Evolutionary conservation across 2,113 vertebrate species (phyloP), one percentile per base, ranked within the genome.

Genomic region (Speoplatyrhinus poulsoni): DNA sequence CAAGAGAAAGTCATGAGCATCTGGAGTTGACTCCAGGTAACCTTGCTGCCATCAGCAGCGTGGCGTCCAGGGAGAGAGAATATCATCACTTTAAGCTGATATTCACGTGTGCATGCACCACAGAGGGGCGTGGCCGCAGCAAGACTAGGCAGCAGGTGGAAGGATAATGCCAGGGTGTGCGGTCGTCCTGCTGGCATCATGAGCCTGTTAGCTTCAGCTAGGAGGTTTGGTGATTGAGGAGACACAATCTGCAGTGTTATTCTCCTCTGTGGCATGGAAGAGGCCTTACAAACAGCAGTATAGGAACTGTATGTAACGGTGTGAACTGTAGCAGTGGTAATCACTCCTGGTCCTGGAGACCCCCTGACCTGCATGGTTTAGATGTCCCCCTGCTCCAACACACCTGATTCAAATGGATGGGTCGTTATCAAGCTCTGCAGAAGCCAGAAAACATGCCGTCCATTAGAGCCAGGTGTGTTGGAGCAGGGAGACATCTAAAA

Each of bases 31-130:
- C 26, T 26, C 26, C 26, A 26, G 2, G 26, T 26, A 26, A 41
- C 36, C 36, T 41, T 41, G 5, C 36, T 41, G 26, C 36, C 36
- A 41, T 41, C 36, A 6, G 36, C 36, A 41, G 26, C 26, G 26
- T 26, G 26, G 26, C 26, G 36, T 41, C 36, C 7, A 41, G 36
- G 5, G 66, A 61, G 62, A 62, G 63, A 81, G 73, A 83, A 83
- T 82, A 85, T 84, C 77, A 76, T 84, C 77, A 76, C 70, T 84
- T 65, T 61, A 74, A 83, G 69, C 69, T 84, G 74, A 88, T 88
- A 82, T 86, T 89, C 77, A 89, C 73, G 82, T 72, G 62, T 81
- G 62, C 87, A 89, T 90, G 87, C 89, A 85, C 85, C 86, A 89
- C 68, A 86, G 57, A 85, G 67, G 83, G 71, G 80, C 32, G 49